Base-by-base conservation (phyloP, 1,140 invertebrate species). In the Zeugodacus cucurbitae region DNA sequence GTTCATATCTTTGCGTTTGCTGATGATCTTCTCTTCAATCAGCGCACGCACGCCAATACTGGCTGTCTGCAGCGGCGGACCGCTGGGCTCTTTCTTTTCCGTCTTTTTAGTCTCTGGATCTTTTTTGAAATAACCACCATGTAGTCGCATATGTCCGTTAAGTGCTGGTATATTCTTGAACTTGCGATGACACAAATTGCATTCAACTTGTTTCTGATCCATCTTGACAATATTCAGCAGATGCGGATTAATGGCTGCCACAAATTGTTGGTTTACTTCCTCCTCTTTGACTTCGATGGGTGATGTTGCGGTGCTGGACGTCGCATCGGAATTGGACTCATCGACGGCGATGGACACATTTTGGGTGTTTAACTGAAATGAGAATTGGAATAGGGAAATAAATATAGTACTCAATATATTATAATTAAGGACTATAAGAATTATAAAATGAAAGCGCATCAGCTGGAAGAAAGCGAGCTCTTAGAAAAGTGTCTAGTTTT, bases 101-200 rank as follows among this genome's bases (percentile, higher is more conserved):
- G 95, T 95, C 91, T 97, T 97, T 93, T 97, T 98, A 67, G 95
- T 96, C 89, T 98, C 97, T 7, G 97, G 95, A 92, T 98, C 97
- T 97, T 98, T 99, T 94, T 99, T 99, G 92, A 98, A 98, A 94
- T 99, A 99, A 87, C 98, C 98, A 22, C 98, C 98, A 94, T 99
- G 98, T 34, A 99, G 94, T 90, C 98, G 95, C 98, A 99, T 99
- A 92, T 99, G 98, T 22, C 98, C 98, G 94, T 99, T 99, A 48
- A 99, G 95, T 26, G 98, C 98, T 10, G 98, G 98, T 93, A 99
- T 97, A 94, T 99, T 99, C 94, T 99, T 99, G 94, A 99, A 99
- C 93, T 98, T 97, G 85, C 98, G 95, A 93, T 98, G 97, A 93
- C 98, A 99, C 59, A 99, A 95, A 94, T 97, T 98, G 94, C 98